A percentile compares a stretch with the other conserved stretches of the same genome.
Evolutionary conservation across 2,888 invertebrate genomes (phyloP).

Genomic region (Eustalomyia histrio): DNA sequence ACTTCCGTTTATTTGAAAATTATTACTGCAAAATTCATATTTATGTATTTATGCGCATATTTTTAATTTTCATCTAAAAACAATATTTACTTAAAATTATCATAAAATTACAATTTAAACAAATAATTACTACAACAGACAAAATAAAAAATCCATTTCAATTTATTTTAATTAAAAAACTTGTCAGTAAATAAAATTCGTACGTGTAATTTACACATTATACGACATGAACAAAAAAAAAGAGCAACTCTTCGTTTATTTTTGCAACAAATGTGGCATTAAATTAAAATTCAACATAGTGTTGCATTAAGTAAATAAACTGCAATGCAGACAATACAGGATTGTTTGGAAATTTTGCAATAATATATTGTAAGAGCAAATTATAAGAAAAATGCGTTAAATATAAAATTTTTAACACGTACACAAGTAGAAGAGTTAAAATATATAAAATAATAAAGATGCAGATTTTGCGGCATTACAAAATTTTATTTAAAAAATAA

Average conservation of each 20-base stretch:
- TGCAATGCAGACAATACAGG: conserved; percentile 49
- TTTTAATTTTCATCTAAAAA: background rate
- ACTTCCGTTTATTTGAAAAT: too few relatives aligned
- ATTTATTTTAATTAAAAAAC: conserved; percentile 54
- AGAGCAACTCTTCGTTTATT: background rate
- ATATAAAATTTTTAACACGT: too few relatives aligned
- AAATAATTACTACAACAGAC: background rate
- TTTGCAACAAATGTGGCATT: conserved; percentile 34
- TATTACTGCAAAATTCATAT: background rate
- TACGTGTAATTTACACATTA: conserved; percentile 43
- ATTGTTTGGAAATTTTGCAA: background rate
- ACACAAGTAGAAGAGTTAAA: too few relatives aligned
- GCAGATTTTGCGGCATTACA: too few relatives aligned
- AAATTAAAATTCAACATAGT: conserved; percentile 45
- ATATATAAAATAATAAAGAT: too few relatives aligned
- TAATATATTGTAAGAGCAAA: background rate
- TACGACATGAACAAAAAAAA: conserved; percentile 11
- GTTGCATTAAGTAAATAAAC: conserved; percentile 42
- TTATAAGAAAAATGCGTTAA: background rate
- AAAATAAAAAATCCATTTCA: conserved; percentile 39
- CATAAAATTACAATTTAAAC: conserved; percentile 13
- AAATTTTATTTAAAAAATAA: too few relatives aligned
- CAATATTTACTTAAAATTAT: background rate
- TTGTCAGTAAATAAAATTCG: conserved; percentile 39
- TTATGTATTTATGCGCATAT: too few relatives aligned